Base-by-base conservation (phyloP, 2,797 vertebrate genomes). In the Eupleurogrammus muticus region DNA sequence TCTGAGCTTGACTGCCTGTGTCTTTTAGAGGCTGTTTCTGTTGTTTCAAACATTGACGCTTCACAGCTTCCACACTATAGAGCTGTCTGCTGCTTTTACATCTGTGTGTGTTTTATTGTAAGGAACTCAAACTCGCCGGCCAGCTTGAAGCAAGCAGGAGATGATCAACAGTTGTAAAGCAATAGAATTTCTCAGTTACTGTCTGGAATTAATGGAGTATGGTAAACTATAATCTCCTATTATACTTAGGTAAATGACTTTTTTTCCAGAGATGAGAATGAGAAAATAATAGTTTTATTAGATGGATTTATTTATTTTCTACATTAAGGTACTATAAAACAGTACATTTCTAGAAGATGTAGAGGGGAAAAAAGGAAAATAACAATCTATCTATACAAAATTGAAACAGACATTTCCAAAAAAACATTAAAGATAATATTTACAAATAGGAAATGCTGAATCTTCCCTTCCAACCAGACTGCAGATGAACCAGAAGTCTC, bases 291-390 rank as follows among this genome's bases (percentile, higher is more conserved):
- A n/a, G 0, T 28, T 83, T 71, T 32, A 66, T 73, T 50, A n/a
- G 23, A 63, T 70, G 55, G 38, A 56, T 52, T 90, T 85, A 83
- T 90, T 92, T 75, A 73, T 66, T 85, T 92, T 66, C 91, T 93
- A 92, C 87, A 93, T 92, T 82, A 85, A 60, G 68, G 92, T 94
- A 94, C 92, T 92, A 89, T 93, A 94, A 94, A 95, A 94, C 94
- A 93, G 93, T 93, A 94, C 89, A 80, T 70, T 70, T 70, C 79
- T 85, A 86, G 60, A 83, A 82, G 80, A 91, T 90, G 84, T 90
- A 93, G 81, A 90, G 28, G n/a, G n/a, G 88, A 89, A 73, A 79
- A 72, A 42, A 82, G 63, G 42, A 68, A 72, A 66, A 78, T 82
- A 87, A 81, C 47, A 52, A 62, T 76, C 82, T 89, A 86, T 83